phyloP scores from a whole-genome alignment of 2,888 invertebrate genomes.

The Patella pellucida region DNA sequence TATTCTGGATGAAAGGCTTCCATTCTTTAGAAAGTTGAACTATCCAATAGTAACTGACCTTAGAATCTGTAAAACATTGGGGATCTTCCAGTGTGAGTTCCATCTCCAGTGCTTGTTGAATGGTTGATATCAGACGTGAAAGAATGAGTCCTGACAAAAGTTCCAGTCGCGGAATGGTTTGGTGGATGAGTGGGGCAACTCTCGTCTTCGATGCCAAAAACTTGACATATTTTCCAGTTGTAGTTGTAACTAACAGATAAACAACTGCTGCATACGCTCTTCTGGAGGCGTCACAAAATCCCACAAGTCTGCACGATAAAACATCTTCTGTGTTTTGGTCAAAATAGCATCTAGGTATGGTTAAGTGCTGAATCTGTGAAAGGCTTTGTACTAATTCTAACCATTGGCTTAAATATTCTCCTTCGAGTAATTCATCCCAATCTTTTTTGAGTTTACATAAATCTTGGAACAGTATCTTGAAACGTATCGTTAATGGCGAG shows the following conservation, averaged over 20 bases:
- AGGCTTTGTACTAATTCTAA: neutral
- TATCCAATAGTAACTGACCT: neutral
- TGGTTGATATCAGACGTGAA: neutral
- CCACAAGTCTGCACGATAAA: neutral
- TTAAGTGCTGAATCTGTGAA: neutral
- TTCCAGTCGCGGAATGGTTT: neutral
- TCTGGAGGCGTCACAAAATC: neutral
- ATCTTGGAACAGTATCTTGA: constrained; percentile 2
- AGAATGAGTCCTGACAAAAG: neutral
- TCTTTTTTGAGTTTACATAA: neutral
- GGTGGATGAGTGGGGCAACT: neutral
- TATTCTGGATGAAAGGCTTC: neutral
- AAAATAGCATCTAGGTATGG: neutral
- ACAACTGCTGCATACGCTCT: neutral
- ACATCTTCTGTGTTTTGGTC: neutral
- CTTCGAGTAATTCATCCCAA: constrained; percentile 1
- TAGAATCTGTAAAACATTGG: neutral
- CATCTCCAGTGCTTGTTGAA: neutral
- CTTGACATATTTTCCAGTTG: neutral
- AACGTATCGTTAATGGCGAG: neutral
- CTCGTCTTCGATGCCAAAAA: neutral
- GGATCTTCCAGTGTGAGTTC: neutral
- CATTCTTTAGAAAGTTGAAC: neutral
- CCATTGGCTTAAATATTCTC: neutral
- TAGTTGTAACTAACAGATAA: neutral